Evolutionary conservation across 2,888 invertebrate species (phyloP).

Genomic region (Drosophila barbarae): DNA sequence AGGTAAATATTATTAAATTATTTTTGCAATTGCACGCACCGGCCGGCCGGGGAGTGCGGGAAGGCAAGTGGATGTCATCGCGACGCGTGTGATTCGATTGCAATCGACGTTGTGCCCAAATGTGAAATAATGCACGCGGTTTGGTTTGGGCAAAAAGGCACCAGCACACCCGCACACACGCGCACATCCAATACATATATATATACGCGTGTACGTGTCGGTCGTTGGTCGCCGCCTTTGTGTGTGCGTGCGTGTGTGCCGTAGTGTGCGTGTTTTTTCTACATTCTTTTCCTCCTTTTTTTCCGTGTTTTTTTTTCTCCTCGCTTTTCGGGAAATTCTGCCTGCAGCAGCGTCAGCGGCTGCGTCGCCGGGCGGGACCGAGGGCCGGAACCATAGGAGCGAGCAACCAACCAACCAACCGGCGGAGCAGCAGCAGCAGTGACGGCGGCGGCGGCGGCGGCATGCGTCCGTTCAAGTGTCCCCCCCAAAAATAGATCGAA

Average conservation of each 20-base stretch:
- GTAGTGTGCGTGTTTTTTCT: constrained; percentile 63
- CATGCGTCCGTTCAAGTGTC: constrained; percentile 4
- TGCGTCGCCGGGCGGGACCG: constrained; percentile 5
- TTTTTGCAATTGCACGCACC: constrained; percentile 47
- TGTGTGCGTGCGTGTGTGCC: constrained; percentile 37
- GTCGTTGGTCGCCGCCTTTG: constrained; percentile 49
- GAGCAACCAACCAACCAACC: neutral
- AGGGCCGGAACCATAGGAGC: neutral
- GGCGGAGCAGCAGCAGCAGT: neutral
- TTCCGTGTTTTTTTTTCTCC: constrained; percentile 41
- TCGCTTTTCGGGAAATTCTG: constrained; percentile 48
- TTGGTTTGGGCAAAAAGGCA: constrained; percentile 59
- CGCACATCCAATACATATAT: constrained; percentile 33
- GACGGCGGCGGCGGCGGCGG: neutral
- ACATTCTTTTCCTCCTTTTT: constrained; percentile 46
- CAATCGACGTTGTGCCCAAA: constrained; percentile 39
- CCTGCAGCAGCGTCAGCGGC: constrained; percentile 25
- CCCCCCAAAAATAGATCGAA: constrained; percentile 24
- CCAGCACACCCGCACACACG: constrained; percentile 47
- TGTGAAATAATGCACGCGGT: constrained; percentile 66
- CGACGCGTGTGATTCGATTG: constrained; percentile 31
- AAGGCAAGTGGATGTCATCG: constrained; percentile 6
- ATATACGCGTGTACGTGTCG: constrained; percentile 48
- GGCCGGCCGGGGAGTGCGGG: constrained; percentile 9
- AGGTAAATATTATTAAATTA: constrained; percentile 83